Conservation (phyloP, 2,113 vertebrate genomes). For the Scomber colias region DNA sequence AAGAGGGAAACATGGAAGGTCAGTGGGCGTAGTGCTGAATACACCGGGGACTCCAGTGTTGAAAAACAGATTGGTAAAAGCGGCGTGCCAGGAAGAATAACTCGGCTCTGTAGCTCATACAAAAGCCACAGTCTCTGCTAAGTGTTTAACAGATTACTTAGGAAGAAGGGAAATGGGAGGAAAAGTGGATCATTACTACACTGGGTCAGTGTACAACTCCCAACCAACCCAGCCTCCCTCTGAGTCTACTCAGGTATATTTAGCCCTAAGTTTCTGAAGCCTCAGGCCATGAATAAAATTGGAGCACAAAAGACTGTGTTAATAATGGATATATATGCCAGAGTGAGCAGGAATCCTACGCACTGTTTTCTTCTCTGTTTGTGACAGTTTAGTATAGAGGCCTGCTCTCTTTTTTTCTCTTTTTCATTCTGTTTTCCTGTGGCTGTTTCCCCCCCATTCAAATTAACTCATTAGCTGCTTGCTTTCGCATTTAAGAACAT, state of each 20-base stretch:
- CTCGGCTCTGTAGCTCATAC: neutral
- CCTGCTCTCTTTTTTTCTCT: constrained; percentile 9
- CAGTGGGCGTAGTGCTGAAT: neutral
- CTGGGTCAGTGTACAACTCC: constrained; percentile 5
- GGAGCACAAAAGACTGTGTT: constrained; percentile 61
- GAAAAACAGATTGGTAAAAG: neutral
- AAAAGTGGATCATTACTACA: constrained; percentile 11
- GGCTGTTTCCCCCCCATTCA: constrained; percentile 31
- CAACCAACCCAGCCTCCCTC: constrained; percentile 14
- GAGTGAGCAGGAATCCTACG: constrained; percentile 47
- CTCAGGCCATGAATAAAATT: constrained; percentile 63
- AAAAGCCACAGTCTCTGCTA: neutral
- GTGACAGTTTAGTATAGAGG: constrained; percentile 42
- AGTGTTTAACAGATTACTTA: neutral
- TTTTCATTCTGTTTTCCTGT: constrained; percentile 41
- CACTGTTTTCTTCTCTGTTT: constrained; percentile 26
- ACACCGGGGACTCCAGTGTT: neutral
- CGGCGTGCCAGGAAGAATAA: neutral
- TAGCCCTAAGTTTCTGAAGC: constrained; percentile 61
- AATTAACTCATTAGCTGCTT: constrained; percentile 65
- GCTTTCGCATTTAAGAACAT: constrained; percentile 45
- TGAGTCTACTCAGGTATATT: constrained; percentile 74
- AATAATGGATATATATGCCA: constrained; percentile 59
- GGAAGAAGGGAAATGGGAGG: neutral
- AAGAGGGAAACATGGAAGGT: constrained; percentile 29